Evolutionary conservation across 2,888 invertebrate genomes (phyloP).

Genomic region (Ectemnius lituratus): DNA sequence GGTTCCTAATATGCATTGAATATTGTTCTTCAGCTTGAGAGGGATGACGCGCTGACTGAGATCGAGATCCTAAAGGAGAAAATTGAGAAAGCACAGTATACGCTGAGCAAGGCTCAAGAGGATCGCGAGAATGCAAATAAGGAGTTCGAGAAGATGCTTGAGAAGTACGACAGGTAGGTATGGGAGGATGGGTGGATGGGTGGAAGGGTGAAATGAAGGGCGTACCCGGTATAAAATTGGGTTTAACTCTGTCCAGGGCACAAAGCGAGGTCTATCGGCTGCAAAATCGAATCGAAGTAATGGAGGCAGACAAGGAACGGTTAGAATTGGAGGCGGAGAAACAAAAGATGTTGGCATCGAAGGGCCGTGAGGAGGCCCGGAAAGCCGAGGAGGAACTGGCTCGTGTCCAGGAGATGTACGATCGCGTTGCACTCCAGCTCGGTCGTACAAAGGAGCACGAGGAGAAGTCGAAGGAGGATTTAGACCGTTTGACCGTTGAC

Average conservation of each 20-base stretch:
- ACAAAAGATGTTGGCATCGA: constrained; percentile 87
- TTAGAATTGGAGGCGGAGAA: constrained; percentile 92
- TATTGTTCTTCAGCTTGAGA: constrained; percentile 83
- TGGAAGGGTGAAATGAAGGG: neutral
- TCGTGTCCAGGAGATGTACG: constrained; percentile 92
- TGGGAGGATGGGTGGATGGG: neutral
- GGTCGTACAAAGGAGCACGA: constrained; percentile 93
- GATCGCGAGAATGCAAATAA: constrained; percentile 93
- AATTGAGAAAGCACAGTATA: constrained; percentile 90
- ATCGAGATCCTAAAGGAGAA: constrained; percentile 93
- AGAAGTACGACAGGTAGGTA: constrained; percentile 91
- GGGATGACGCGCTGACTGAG: constrained; percentile 91
- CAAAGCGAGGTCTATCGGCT: constrained; percentile 94
- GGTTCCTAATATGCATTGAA: too few relatives aligned
- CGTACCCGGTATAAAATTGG: neutral
- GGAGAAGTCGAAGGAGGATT: constrained; percentile 92
- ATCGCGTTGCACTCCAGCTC: constrained; percentile 90
- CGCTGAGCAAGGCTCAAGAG: constrained; percentile 90
- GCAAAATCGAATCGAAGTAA: constrained; percentile 92
- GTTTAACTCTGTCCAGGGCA: constrained; percentile 80
- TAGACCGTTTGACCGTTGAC: constrained; percentile 88
- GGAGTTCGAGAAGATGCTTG: constrained; percentile 94
- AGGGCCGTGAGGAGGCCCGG: constrained; percentile 90
- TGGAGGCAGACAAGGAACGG: constrained; percentile 92
- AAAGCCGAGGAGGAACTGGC: constrained; percentile 93